Percentiles rank a stretch among this genome's conserved stretches.
Evolutionary conservation across 2,888 invertebrate species (phyloP).

Genomic region (Stictocephala bisonia): DNA sequence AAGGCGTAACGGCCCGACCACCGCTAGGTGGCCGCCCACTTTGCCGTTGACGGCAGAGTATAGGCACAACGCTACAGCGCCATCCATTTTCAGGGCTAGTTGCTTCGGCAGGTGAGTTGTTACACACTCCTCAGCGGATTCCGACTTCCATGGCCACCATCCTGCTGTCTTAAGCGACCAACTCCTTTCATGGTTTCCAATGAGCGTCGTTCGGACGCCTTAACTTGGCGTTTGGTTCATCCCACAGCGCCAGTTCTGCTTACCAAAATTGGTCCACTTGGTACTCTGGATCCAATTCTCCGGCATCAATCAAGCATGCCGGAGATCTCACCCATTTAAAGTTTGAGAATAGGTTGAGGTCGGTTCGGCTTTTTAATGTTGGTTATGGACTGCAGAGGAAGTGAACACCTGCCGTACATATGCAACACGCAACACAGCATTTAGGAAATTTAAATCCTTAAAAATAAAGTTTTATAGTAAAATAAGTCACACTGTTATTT

Average conservation of each 20-base stretch:
- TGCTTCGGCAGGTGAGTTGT: slow-evolving; percentile 70
- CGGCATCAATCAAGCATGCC: slow-evolving; percentile 69
- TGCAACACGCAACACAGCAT: too few species aligned
- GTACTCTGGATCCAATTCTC: slow-evolving; percentile 64
- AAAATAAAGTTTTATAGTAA: too few species aligned
- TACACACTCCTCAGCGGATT: slow-evolving; percentile 71
- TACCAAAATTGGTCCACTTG: slow-evolving; percentile 64
- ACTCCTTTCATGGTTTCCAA: slow-evolving; percentile 72
- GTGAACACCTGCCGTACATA: too few species aligned
- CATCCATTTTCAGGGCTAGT: slow-evolving; percentile 74
- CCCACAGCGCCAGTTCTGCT: slow-evolving; percentile 64
- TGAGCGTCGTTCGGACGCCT: slow-evolving; percentile 74
- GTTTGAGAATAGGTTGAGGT: slow-evolving; percentile 82
- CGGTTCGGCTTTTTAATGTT: too few species aligned
- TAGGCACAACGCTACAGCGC: slow-evolving; percentile 70
- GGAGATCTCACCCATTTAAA: slow-evolving; percentile 79
- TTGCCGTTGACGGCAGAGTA: slow-evolving; percentile 64
- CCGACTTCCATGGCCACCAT: too few species aligned
- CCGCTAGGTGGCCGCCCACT: slow-evolving; percentile 55
- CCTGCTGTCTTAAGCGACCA: slow-evolving; percentile 73
- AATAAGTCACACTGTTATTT: too few species aligned
- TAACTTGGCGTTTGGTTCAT: slow-evolving; percentile 76
- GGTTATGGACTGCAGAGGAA: too few species aligned
- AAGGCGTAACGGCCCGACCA: slow-evolving; percentile 66
- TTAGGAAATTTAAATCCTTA: too few species aligned